Conservation (phyloP, 2,888 invertebrate genomes). For the Sarcophaga rosellei region DNA sequence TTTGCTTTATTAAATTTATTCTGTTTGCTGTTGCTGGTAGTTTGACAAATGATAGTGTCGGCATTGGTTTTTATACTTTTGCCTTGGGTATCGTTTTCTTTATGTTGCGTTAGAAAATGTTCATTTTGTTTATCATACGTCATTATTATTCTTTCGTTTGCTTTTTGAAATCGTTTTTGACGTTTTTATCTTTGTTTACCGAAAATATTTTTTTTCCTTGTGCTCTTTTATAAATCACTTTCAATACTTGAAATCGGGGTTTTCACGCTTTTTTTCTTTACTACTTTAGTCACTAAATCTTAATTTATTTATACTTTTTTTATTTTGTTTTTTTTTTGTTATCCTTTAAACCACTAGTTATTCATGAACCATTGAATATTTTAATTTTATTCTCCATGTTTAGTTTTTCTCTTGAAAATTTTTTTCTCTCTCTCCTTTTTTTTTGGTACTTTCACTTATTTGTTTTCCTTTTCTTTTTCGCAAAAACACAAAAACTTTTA, state of each 20-base stretch:
- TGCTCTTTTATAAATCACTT: conserved; percentile 13
- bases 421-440: too few species aligned
- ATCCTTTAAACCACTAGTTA: too few species aligned
- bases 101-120: conserved; percentile 31
- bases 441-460: too few species aligned
- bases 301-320: neutral
- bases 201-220: neutral
- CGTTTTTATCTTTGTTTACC: conserved; percentile 8
- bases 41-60: conserved; percentile 38
- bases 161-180: conserved; percentile 8
- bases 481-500: neutral
- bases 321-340: neutral
- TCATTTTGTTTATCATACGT: conserved; percentile 52
- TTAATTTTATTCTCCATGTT: conserved; percentile 2
- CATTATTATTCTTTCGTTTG: conserved; percentile 47
- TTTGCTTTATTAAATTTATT: conserved; percentile 40
- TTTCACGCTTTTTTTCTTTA: too few species aligned
- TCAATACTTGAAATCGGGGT: neutral
- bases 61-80: conserved; percentile 9
- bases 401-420: too few species aligned
- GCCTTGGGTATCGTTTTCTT: conserved; percentile 4
- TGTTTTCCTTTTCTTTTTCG: neutral
- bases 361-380: conserved; percentile 16
- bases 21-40: conserved; percentile 8
- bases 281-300: conserved; percentile 10